Base-by-base conservation (phyloP, 2,888 invertebrate genomes). In the Anarsia innoxiella region DNA sequence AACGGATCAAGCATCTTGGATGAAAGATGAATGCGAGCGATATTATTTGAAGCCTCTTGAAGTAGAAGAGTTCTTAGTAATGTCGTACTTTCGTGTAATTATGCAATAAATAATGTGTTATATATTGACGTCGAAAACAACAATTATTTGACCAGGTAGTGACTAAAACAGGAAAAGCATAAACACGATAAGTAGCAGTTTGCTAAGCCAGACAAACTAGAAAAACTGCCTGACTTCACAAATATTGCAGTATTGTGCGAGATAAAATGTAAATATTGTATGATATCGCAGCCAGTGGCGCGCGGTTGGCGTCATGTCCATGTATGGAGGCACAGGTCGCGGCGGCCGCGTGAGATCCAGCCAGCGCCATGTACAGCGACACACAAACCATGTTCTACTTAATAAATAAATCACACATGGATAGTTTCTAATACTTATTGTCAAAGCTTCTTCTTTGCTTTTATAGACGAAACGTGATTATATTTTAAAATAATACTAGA, bases 251-350 rank as follows among this genome's bases (percentile, higher is more conserved):
- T 56, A 53, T 48, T 46, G 45, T 55, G 56, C 52, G 58, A 63
- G 49, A 58, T 57, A 58, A 61, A 67, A 66, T 66, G 64, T 70
- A 66, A 75, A 75, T 70, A 70, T 66, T 66, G 61, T 58, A 60
- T 69, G 68, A 69, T 70, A 70, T 70, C 62, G 62, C 12, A 11
- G 30, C 9, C 6, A n/a, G 31, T 23, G 12, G 56, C 59, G 66
- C 56, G 59, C 65, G 55, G 58, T 52, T 67, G 61, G 64, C 63
- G 62, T 63, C 62, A 59, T 66, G 52, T 37, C 79, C 78, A 69
- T 79, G 59, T 77, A 74, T 56, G 76, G 77, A 29, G 36, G 63
- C 59, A 53, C 61, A 64, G 72, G 72, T 74, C 67, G 23, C 12
- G 5, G 48, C 55, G 48, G 51, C 47, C 53, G 47, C 51, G 53